Conservation (phyloP, 2,888 invertebrate genomes). For the Eumacrocentrus americanus region DNA sequence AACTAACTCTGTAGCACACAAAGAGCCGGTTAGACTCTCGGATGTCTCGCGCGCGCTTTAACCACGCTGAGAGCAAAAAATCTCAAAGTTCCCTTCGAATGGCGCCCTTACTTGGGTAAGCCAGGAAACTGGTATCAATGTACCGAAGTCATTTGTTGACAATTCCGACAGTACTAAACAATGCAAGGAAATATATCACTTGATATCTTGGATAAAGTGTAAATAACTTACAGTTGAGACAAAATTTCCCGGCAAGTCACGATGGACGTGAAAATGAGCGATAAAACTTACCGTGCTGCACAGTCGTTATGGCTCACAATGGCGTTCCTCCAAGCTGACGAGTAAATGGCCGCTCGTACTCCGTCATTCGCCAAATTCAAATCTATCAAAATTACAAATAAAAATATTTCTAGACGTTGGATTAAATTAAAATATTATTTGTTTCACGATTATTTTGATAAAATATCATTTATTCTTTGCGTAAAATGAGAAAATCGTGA, state of each 20-base stretch:
- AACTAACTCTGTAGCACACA: background rate
- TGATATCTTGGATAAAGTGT: background rate
- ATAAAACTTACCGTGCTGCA: slow-evolving; percentile 69
- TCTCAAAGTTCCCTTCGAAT: background rate
- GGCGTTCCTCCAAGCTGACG: slow-evolving; percentile 73
- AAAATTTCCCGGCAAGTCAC: slow-evolving; percentile 64
- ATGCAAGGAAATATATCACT: background rate
- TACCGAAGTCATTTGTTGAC: background rate
- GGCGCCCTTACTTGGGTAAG: slow-evolving; percentile 1
- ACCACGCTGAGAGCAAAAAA: slow-evolving; percentile 5
- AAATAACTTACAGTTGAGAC: slow-evolving; percentile 43
- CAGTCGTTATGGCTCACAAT: slow-evolving; percentile 86
- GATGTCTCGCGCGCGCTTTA: background rate
- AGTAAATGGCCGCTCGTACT: slow-evolving; percentile 29
- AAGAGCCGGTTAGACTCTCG: slow-evolving; percentile 1
- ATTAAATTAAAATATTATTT: slow-evolving; percentile 33
- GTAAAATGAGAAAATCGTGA: slow-evolving; percentile 15
- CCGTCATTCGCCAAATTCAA: slow-evolving; percentile 38
- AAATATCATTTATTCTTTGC: slow-evolving; percentile 36
- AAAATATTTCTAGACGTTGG: background rate
- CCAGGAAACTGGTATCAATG: background rate
- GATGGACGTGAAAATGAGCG: slow-evolving; percentile 74
- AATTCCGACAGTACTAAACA: background rate
- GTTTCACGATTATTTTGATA: slow-evolving; percentile 20
- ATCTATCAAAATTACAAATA: slow-evolving; percentile 12